Percentiles rank a stretch among this genome's conserved stretches.
Evolutionary conservation across 2,797 vertebrate genomes (phyloP).

Genomic region (Gymnopithys bicolor): DNA sequence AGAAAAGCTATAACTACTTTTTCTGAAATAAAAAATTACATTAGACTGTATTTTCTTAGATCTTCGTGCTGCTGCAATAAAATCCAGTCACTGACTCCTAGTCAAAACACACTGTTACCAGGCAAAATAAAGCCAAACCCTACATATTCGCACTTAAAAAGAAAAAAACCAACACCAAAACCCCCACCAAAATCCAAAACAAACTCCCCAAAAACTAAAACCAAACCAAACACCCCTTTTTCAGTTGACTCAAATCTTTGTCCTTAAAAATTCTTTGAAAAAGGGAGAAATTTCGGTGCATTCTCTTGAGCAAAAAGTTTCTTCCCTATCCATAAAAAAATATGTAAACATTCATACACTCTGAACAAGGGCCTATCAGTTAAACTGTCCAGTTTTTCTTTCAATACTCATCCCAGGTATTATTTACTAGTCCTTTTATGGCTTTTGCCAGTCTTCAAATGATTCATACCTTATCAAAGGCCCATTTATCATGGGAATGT

Average conservation of each 20-base stretch:
- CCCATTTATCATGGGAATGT: constrained; percentile 96
- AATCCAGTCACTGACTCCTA: background rate
- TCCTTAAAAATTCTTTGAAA: background rate
- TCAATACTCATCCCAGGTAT: background rate
- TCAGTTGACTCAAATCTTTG: background rate
- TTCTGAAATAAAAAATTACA: background rate
- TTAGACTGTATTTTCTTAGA: background rate
- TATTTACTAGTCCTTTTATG: background rate
- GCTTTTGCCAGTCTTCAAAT: background rate
- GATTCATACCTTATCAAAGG: constrained; percentile 91
- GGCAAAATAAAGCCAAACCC: background rate
- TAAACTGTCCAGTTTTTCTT: constrained; percentile 15
- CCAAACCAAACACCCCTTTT: background rate
- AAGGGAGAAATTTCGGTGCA: background rate
- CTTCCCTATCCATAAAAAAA: background rate
- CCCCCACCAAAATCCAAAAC: background rate
- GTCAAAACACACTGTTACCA: background rate
- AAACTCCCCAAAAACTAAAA: rapidly evolving
- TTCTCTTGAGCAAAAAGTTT: background rate
- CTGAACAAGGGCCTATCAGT: background rate
- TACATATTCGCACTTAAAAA: background rate
- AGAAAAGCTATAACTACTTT: background rate
- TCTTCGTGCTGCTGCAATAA: background rate
- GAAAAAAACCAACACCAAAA: background rate
- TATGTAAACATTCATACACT: background rate